Evolutionary conservation across 30 jellyfish, hydroid and myxozoan species (phyloP), one percentile per base, ranked within the genome.

Genomic region (Calvadosia cruxmelitensis): DNA sequence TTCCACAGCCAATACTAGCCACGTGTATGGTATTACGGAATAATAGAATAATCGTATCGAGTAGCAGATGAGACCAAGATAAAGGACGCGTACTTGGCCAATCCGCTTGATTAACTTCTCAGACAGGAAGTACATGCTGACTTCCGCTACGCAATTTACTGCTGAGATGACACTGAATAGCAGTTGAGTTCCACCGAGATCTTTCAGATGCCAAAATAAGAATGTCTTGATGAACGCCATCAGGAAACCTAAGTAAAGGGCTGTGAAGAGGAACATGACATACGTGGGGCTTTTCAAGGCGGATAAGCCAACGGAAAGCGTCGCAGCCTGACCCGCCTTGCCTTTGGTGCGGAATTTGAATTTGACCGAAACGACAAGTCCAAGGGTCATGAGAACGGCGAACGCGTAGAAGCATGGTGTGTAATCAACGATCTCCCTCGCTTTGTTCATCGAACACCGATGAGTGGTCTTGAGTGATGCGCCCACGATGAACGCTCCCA

Each of bases 401-500:
- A 92, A 92, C 0, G 86, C 95, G 52, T 92, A 92, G 64, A 92
- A 92, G 36, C 95, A 87, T 3, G 99, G 99, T 29, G 79, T 79
- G 79, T 76, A 92, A 85, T 92, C 96, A 69, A 92, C 95, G 57
- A 92, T 78, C 50, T 92, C 99, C 0, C 93, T 90, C 51, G 74
- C 82, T 63, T 84, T 84, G 13, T 53, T 63, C 63, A 92, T 33
- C 28, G 95, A 78, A 69, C 99, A 92, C n/a, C 81, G 84, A 68
- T 92, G 99, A 2, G 99, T 92, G 31, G 99, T 80, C 61, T 76
- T 88, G 50, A 92, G 63, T 68, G 96, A 83, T 33, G 99, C 99
- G 15, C 99, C 99, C 24, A 92, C 95, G 50, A 92, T 83, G 51
- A 92, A 92, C n/a, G 99, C 99, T 16, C 96, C 99, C 79, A 92